A percentile compares a stretch with the other conserved stretches of the same genome.
These are phyloP conservation scores for Adineta ricciae DNA, from an alignment of 2,888 invertebrate species.

Conservation along the genomic window DNA sequence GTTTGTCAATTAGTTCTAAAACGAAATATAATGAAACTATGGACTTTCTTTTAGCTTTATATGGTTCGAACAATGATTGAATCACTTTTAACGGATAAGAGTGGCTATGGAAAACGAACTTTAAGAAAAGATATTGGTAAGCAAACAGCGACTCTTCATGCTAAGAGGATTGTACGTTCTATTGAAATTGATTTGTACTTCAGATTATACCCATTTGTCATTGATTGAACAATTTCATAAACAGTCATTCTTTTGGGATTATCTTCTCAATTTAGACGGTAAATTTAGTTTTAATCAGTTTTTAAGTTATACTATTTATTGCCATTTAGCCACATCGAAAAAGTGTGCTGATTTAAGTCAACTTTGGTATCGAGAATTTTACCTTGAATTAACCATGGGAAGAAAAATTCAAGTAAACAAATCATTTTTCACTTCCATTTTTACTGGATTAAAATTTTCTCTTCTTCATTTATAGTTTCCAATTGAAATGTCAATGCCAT, in stretches of 20 bases:
- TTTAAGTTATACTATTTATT: slow-evolving; percentile 38
- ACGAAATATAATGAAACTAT: neutral
- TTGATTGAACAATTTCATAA: slow-evolving; percentile 92
- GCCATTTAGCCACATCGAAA: slow-evolving; percentile 66
- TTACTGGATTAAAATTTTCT: neutral
- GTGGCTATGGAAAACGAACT: slow-evolving; percentile 78
- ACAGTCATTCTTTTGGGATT: slow-evolving; percentile 90
- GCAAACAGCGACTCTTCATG: too few species aligned
- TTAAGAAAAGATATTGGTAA: slow-evolving; percentile 83
- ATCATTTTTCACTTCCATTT: slow-evolving; percentile 41
- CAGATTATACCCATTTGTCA: slow-evolving; percentile 66
- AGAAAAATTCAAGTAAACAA: slow-evolving; percentile 70
- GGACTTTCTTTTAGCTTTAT: slow-evolving; percentile 58
- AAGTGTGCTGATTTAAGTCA: slow-evolving; percentile 93
- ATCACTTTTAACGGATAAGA: slow-evolving; percentile 90
- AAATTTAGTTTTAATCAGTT: neutral
- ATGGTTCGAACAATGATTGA: slow-evolving; percentile 98
- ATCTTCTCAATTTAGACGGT: slow-evolving; percentile 81
- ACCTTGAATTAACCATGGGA: slow-evolving; percentile 98
- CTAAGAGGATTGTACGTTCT: too few species aligned
- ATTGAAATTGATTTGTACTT: neutral
- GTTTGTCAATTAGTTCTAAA: slow-evolving; percentile 38
- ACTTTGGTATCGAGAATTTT: slow-evolving; percentile 96
- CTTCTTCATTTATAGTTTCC: slow-evolving; percentile 65
- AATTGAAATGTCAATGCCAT: slow-evolving; percentile 99